Conservation (phyloP, 2,113 vertebrate species). For the Bubalus kerabau region DNA sequence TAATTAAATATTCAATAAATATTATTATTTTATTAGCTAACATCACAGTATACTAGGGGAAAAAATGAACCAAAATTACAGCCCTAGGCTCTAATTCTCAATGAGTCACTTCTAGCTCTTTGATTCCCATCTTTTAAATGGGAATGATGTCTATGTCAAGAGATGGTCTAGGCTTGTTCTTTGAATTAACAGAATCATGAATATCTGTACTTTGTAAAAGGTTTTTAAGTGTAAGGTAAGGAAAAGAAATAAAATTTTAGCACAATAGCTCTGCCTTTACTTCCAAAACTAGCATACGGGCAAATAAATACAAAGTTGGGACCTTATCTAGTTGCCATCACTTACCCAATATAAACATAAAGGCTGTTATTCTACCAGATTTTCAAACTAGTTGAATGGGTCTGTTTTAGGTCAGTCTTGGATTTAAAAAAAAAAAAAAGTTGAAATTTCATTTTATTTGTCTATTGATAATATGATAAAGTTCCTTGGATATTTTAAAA, state of each 20-base stretch:
- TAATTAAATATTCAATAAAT: not conserved
- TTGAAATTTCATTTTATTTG: constrained; percentile 58
- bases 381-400: not conserved
- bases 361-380: not conserved
- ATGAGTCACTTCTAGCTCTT: not conserved
- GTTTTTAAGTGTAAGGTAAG: not conserved
- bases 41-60: not conserved
- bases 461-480: constrained; percentile 68
- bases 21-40: not conserved
- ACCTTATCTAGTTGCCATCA: not conserved
- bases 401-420: constrained; percentile 19
- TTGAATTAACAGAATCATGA: not conserved
- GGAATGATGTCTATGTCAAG: not conserved
- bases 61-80: not conserved
- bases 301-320: not conserved
- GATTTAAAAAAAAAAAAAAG: not conserved
- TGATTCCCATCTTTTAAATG: not conserved
- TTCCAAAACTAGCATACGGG: not conserved
- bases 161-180: not conserved
- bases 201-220: not conserved
- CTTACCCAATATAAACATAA: not conserved
- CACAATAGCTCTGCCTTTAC: not conserved
- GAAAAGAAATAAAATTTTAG: not conserved
- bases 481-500: constrained; percentile 36
- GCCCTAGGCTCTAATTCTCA: not conserved